Base-by-base conservation (phyloP, 2,888 invertebrate genomes). In the Acronicta aceris region DNA sequence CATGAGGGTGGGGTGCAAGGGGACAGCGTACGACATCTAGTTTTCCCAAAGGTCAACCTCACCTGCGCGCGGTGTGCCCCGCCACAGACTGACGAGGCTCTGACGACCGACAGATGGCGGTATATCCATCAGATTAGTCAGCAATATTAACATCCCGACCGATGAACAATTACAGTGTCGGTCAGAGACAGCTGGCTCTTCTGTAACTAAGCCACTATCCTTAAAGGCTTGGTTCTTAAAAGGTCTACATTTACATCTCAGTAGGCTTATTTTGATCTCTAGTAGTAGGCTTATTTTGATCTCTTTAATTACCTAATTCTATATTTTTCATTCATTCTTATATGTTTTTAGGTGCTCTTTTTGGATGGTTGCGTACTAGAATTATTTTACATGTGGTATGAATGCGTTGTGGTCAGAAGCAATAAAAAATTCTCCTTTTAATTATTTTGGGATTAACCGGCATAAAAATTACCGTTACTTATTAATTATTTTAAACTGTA, bases 1-100 rank as follows among this genome's bases (percentile, higher is more conserved):
- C 52, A 69, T 49, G 36, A 64, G 48, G 17, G 59, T 16, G 65
- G 70, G 65, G 69, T 56, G 69, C 21, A 64, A 69, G 65, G 70
- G 46, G 65, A 12, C 16, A 15, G 8, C n/a, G 16, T 4, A 8
- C 0, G 10, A 15, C 54, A 46, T 25, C 33, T 15, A 15, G 54
- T 38, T 40, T 38, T 17, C 17, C 16, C 54, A 54, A 54, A 6
- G 1, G 54, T 30, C 54, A 54, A 27, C 54, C 54, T 54, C 54
- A 27, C 54, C 54, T 54, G 46, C 54, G 5, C 54, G 54, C 5
- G 54, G 54, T 46, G 54, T 46, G 27, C 54, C 54, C 54, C 12
- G 54, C 46, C 5, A 12, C 16, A 15, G 27, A 51, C 54, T 0
- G 15, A 54, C 54, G 54, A 46, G 54, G 54, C 27, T n/a, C 25